phyloP scores from a whole-genome alignment of 2,888 invertebrate genomes.

The Steinernema carpocapsae region DNA sequence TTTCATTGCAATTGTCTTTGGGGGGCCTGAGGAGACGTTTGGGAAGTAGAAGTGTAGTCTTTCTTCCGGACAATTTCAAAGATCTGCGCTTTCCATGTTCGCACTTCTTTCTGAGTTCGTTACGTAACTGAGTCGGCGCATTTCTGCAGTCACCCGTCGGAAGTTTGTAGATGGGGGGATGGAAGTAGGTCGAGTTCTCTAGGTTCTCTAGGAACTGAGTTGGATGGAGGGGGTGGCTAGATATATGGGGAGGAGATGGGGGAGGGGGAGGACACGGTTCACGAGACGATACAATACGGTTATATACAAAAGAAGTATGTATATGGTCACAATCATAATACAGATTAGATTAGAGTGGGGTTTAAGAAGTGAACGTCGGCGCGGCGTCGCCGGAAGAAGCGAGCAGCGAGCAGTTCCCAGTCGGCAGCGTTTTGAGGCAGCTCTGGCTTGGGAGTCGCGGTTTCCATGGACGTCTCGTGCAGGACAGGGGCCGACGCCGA shows the following conservation, averaged over 20 bases:
- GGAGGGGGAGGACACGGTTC: too few relatives aligned
- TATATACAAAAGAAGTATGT: not conserved
- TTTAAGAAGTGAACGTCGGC: too few relatives aligned
- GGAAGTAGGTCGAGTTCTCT: too few relatives aligned
- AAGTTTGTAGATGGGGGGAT: slow-evolving; percentile 9
- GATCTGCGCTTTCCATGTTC: slow-evolving; percentile 25
- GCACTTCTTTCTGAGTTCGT: slow-evolving; percentile 14
- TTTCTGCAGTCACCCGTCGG: slow-evolving; percentile 31
- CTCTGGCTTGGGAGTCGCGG: slow-evolving; percentile 41
- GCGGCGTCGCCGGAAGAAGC: slow-evolving; percentile 42
- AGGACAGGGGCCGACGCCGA: too few relatives aligned
- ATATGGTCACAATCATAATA: too few relatives aligned
- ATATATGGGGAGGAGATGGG: too few relatives aligned
- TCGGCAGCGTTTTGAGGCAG: slow-evolving; percentile 43
- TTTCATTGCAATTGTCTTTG: slow-evolving; percentile 17
- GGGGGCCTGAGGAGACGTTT: slow-evolving; percentile 4
- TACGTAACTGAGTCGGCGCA: slow-evolving; percentile 1
- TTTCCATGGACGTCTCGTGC: slow-evolving; percentile 23
- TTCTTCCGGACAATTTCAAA: slow-evolving; percentile 27
- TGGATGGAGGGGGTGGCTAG: too few relatives aligned
- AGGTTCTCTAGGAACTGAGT: too few relatives aligned
- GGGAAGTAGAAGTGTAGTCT: not conserved
- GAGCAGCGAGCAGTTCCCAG: slow-evolving; percentile 54
- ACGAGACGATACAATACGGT: not conserved
- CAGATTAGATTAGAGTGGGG: too few relatives aligned